Evolutionary conservation across 1,140 invertebrate genomes (phyloP).

Genomic region (Macrostomum lignano): DNA sequence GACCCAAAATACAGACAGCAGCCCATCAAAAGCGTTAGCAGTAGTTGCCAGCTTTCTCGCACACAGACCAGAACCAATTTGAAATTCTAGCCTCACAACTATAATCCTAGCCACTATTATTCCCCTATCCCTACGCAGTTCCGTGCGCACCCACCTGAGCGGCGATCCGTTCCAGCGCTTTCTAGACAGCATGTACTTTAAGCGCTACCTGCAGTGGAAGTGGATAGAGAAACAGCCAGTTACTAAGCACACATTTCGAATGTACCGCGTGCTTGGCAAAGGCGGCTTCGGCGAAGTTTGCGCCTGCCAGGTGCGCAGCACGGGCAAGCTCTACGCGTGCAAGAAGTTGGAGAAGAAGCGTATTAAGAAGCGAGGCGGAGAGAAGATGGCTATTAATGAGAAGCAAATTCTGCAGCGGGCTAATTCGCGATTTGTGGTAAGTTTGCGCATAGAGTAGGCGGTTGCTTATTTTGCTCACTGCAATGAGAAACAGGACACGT

Average conservation of each 20-base stretch:
- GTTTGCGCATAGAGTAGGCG: no score
- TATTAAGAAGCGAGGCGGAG: slow-evolving; percentile 90
- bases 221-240: slow-evolving; percentile 76
- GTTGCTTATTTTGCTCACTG: no score
- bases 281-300: slow-evolving; percentile 97
- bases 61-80: no score
- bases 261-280: slow-evolving; percentile 91
- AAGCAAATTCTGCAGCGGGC: slow-evolving; percentile 95
- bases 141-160: slow-evolving; percentile 60
- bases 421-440: slow-evolving; percentile 75
- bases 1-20: no score
- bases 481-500: no score
- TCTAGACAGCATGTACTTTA: slow-evolving; percentile 79
- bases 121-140: slow-evolving; percentile 28
- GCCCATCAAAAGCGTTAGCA: no score
- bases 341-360: slow-evolving; percentile 97
- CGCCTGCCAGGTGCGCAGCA: slow-evolving; percentile 85
- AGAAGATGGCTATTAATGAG: slow-evolving; percentile 87
- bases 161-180: slow-evolving; percentile 69
- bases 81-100: no score
- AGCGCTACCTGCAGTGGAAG: slow-evolving; percentile 95
- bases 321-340: slow-evolving; percentile 98
- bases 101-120: no score
- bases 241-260: slow-evolving; percentile 91
- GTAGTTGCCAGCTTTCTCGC: no score